phyloP scores from a whole-genome alignment of 2,888 invertebrate genomes.

The Cantharis nigra region DNA sequence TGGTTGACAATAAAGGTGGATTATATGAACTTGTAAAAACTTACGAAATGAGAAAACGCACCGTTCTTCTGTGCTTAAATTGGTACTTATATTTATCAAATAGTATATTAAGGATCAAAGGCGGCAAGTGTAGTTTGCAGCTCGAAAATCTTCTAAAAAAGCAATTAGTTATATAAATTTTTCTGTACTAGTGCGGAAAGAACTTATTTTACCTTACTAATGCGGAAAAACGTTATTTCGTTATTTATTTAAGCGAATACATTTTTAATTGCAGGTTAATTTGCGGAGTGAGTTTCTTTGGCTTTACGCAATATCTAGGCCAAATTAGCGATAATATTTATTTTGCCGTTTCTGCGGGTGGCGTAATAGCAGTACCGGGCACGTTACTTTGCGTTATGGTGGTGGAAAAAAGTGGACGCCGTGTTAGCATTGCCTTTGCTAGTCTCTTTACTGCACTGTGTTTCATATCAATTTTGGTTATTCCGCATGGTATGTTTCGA shows the following conservation, averaged over 20 bases:
- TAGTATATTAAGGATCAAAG: too few species aligned
- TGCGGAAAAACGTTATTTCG: too few species aligned
- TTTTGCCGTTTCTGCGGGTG: constrained; percentile 60
- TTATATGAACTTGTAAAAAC: constrained; percentile 59
- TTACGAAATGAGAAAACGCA: constrained; percentile 59
- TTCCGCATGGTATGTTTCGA: constrained; percentile 55
- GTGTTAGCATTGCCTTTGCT: constrained; percentile 57
- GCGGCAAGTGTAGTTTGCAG: too few species aligned
- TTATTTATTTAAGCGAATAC: too few species aligned
- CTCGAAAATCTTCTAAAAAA: too few species aligned
- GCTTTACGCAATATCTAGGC: constrained; percentile 65
- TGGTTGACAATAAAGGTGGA: constrained; percentile 41
- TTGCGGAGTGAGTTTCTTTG: constrained; percentile 63
- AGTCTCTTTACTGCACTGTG: constrained; percentile 58
- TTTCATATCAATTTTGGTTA: constrained; percentile 58
- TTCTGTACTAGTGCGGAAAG: too few species aligned
- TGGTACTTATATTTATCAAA: too few species aligned
- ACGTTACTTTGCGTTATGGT: constrained; percentile 60
- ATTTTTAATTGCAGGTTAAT: constrained; percentile 57
- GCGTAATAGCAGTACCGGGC: constrained; percentile 61
- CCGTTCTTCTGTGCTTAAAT: constrained; percentile 58
- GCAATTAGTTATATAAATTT: too few species aligned
- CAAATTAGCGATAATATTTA: constrained; percentile 61
- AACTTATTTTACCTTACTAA: too few species aligned
- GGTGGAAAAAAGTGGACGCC: constrained; percentile 59